These are phyloP conservation scores for Eristalis pertinax DNA, from an alignment of 2,888 invertebrate genomes.

Conservation along the genomic window DNA sequence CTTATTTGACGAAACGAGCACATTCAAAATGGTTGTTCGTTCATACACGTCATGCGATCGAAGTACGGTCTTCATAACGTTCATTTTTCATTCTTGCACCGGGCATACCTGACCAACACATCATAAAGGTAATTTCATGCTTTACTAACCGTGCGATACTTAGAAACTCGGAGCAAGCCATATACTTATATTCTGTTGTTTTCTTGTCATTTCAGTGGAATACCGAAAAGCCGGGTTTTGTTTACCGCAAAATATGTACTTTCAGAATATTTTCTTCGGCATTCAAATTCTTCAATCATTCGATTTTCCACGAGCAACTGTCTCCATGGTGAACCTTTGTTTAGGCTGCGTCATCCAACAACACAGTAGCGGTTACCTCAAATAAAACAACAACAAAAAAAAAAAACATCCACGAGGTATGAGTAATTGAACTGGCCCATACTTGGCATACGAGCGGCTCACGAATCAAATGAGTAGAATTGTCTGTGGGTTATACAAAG, in stretches of 20 bases:
- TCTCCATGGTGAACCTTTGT: constrained; percentile 65
- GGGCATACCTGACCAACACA: constrained; percentile 35
- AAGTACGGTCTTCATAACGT: background rate
- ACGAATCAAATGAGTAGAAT: constrained; percentile 55
- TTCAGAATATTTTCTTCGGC: background rate
- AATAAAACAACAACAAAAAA: constrained; percentile 25
- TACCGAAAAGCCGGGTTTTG: background rate
- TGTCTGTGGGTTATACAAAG: constrained; percentile 41
- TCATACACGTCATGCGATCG: background rate
- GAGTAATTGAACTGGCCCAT: constrained; percentile 59
- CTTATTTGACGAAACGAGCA: background rate
- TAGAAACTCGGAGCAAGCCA: constrained; percentile 9
- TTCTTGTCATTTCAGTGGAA: constrained; percentile 31
- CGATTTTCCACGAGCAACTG: constrained; percentile 19
- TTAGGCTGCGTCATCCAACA: constrained; percentile 60
- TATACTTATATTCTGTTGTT: constrained; percentile 9
- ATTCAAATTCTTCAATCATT: background rate
- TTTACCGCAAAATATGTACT: background rate
- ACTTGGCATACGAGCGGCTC: constrained; percentile 43
- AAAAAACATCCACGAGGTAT: constrained; percentile 27
- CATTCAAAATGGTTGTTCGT: background rate
- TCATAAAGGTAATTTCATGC: constrained; percentile 51
- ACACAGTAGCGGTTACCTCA: constrained; percentile 53
- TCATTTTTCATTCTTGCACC: constrained; percentile 16
- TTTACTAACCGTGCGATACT: constrained; percentile 27